These are phyloP conservation scores for Gymnoscelis rufifasciata DNA, from an alignment of 2,888 invertebrate species.

Conservation along the genomic window DNA sequence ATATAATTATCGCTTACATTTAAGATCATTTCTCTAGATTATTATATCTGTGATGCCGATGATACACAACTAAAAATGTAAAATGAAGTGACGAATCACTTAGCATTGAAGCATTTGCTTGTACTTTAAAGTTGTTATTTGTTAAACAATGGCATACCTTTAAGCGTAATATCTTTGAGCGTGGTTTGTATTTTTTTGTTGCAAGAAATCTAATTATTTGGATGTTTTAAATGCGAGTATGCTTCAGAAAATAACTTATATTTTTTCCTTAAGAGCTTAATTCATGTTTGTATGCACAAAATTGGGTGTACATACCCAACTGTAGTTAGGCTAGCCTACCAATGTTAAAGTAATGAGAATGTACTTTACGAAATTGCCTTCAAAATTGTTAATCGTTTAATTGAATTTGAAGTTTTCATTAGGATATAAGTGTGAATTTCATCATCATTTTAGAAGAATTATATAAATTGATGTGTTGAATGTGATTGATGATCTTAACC, in stretches of 20 bases:
- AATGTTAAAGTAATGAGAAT: constrained; percentile 10
- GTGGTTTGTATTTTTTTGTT: no score
- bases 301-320: no score
- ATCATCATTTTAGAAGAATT: constrained; percentile 22
- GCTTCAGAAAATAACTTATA: constrained; percentile 5
- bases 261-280: constrained; percentile 16
- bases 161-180: no score
- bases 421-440: constrained; percentile 17
- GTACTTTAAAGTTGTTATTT: constrained; percentile 23
- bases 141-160: no score
- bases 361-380: constrained; percentile 23
- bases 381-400: constrained; percentile 20
- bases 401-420: constrained; percentile 8
- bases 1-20: constrained; percentile 40
- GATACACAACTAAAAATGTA: constrained; percentile 31
- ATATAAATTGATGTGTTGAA: constrained; percentile 10
- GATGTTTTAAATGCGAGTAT: constrained; percentile 13
- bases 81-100: constrained; percentile 27
- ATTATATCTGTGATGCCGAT: constrained; percentile 52
- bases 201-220: no score
- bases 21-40: constrained; percentile 50
- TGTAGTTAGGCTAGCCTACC: constrained; percentile 8
- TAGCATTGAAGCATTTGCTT: constrained; percentile 25
- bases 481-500: constrained; percentile 25
- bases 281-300: constrained; percentile 20